These are phyloP conservation scores for Verasper variegatus DNA, from an alignment of 2,113 vertebrate genomes.

Conservation along the genomic window DNA sequence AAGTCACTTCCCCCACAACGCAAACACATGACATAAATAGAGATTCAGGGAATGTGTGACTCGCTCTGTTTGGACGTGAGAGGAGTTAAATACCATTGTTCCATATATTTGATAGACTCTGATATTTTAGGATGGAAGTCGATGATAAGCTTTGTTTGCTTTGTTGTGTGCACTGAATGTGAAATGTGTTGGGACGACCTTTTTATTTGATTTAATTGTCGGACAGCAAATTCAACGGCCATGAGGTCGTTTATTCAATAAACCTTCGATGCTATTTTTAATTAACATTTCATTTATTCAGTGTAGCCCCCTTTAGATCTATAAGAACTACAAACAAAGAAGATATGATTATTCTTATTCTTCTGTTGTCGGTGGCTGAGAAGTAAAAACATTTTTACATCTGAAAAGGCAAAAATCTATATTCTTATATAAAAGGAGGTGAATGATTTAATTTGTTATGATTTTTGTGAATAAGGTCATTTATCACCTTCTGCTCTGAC, in stretches of 20 bases:
- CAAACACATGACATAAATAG: conserved; percentile 18
- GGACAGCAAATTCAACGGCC: too few relatives aligned
- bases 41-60: conserved; percentile 8
- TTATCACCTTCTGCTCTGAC: background rate
- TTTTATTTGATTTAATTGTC: too few relatives aligned
- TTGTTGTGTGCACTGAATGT: too few relatives aligned
- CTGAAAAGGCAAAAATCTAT: background rate
- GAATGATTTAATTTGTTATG: background rate
- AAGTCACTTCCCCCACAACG: conserved; percentile 31
- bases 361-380: too few relatives aligned
- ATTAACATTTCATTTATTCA: too few relatives aligned
- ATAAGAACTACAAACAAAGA: too few relatives aligned
- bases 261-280: too few relatives aligned
- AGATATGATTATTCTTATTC: too few relatives aligned
- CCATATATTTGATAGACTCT: background rate
- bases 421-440: background rate
- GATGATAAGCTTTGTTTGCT: background rate
- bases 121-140: background rate
- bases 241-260: too few relatives aligned
- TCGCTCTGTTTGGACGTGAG: background rate
- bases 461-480: background rate
- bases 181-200: too few relatives aligned
- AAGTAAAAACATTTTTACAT: background rate
- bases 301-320: too few relatives aligned
- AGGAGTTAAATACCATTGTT: background rate